A percentile compares a stretch with the other conserved stretches of the same genome.
phyloP scores from a whole-genome alignment of 2,797 vertebrate species.

The Hyperoplus immaculatus region DNA sequence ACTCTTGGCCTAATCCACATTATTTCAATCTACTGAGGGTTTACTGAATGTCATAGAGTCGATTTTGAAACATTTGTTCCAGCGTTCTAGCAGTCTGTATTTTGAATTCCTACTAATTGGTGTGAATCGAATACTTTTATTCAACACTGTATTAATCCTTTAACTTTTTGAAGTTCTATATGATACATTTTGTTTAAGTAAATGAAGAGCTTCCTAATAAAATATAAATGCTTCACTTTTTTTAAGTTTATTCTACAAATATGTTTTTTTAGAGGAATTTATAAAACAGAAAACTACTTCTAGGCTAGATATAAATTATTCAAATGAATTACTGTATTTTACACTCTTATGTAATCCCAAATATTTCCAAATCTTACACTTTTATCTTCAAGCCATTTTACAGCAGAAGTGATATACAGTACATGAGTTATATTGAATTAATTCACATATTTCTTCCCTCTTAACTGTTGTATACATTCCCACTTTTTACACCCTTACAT shows the following conservation, averaged over 20 bases:
- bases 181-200: background rate
- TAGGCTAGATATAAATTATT: no score
- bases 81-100: background rate
- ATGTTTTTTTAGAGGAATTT: background rate
- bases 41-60: background rate
- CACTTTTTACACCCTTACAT: constrained; percentile 18
- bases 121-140: background rate
- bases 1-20: background rate
- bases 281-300: background rate
- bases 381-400: background rate
- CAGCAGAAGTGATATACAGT: background rate
- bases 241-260: background rate
- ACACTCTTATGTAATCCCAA: background rate
- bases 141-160: background rate
- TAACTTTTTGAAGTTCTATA: background rate
- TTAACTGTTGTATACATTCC: constrained; percentile 11
- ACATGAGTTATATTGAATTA: constrained; percentile 29
- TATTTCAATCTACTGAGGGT: background rate
- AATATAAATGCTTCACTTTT: background rate
- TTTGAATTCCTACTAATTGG: background rate
- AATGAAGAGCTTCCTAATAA: background rate
- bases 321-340: background rate
- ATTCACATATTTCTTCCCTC: constrained; percentile 20
- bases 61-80: background rate
- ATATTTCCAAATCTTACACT: background rate